Conservation (phyloP, 2,888 invertebrate species). For the Apamea sordens region DNA sequence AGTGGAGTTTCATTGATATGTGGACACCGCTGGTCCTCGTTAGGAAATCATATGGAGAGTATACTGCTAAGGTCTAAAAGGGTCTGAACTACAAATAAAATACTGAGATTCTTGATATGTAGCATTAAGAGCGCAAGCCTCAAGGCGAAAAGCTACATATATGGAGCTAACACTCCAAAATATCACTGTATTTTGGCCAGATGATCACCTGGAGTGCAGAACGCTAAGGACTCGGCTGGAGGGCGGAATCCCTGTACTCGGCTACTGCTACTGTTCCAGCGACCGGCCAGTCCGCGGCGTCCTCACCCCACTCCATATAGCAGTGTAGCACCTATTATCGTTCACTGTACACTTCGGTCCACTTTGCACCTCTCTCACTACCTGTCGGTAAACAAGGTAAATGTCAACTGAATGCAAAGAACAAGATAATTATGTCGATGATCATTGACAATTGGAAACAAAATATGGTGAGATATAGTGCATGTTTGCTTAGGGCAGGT, state of each 20-base stretch:
- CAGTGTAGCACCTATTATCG: slow-evolving; percentile 85
- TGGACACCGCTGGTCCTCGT: slow-evolving; percentile 64
- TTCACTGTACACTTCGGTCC: slow-evolving; percentile 86
- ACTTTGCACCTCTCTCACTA: slow-evolving; percentile 69
- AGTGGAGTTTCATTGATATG: slow-evolving; percentile 72
- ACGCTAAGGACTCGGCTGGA: slow-evolving; percentile 25
- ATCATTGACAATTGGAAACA: neutral
- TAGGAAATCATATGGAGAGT: slow-evolving; percentile 54
- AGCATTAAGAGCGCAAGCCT: slow-evolving; percentile 81
- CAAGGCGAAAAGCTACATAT: slow-evolving; percentile 78
- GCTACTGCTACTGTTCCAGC: slow-evolving; percentile 32
- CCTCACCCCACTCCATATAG: slow-evolving; percentile 73
- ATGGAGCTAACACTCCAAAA: slow-evolving; percentile 65
- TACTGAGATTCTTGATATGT: slow-evolving; percentile 88
- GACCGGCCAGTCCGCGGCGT: slow-evolving; percentile 15
- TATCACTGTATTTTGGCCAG: slow-evolving; percentile 68
- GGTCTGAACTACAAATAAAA: slow-evolving; percentile 70
- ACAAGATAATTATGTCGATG: neutral
- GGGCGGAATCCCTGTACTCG: slow-evolving; percentile 33
- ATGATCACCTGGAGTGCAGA: slow-evolving; percentile 55
- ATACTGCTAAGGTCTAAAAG: slow-evolving; percentile 49
- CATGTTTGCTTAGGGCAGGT: neutral
- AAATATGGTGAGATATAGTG: too few species aligned
- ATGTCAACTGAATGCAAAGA: neutral
- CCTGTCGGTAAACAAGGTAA: slow-evolving; percentile 26